Evolutionary conservation across 2,113 vertebrate genomes (phyloP).

Genomic region (Arenaria interpres): DNA sequence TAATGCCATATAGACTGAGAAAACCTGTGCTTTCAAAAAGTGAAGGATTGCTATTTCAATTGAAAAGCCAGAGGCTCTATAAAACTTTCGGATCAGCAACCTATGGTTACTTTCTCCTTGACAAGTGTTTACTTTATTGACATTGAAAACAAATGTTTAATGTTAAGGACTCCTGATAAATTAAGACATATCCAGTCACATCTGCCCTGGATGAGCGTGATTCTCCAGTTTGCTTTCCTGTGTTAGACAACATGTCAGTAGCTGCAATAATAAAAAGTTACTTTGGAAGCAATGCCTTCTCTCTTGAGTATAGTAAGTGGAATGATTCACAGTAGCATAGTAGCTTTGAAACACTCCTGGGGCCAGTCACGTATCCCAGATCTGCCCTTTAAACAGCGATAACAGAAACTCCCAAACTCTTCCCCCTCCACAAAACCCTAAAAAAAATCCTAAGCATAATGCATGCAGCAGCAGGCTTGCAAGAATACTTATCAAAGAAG

Average conservation of each 20-base stretch:
- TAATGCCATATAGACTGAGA: neutral
- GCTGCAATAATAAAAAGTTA: neutral
- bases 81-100: neutral
- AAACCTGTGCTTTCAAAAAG: neutral
- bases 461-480: neutral
- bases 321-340: neutral
- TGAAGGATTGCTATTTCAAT: neutral
- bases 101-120: fast-evolving
- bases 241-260: neutral
- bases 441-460: neutral
- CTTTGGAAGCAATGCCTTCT: neutral
- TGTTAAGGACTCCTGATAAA: neutral
- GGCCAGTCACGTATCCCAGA: neutral
- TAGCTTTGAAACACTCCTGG: neutral
- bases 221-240: neutral
- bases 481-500: neutral
- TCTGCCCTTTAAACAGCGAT: neutral
- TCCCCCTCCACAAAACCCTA: neutral
- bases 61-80: neutral
- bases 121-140: neutral
- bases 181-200: neutral
- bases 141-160: neutral
- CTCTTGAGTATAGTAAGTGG: neutral
- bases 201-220: neutral
- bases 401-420: neutral